Evolutionary conservation across 2,113 vertebrate species (phyloP).

Genomic region (Elanoides forficatus): DNA sequence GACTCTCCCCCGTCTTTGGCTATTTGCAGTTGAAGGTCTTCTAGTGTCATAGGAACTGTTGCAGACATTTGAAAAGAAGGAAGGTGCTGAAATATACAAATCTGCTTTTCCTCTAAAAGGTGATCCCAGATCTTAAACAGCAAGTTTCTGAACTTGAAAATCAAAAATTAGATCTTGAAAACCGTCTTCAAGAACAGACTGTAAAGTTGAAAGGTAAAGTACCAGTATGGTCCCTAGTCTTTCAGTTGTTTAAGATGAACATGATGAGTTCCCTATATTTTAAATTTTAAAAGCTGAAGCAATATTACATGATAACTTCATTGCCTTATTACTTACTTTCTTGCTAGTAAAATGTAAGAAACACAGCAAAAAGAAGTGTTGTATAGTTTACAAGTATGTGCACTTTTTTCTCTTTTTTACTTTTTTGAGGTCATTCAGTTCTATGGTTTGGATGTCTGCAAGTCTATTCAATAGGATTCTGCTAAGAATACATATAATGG

Average conservation of each 20-base stretch:
- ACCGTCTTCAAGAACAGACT: slow-evolving; percentile 74
- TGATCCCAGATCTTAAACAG: slow-evolving; percentile 87
- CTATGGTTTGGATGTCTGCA: background rate
- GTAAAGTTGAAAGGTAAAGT: slow-evolving; percentile 78
- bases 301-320: background rate
- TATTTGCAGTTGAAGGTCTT: background rate
- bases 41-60: background rate
- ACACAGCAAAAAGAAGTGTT: background rate
- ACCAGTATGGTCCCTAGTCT: too few relatives aligned
- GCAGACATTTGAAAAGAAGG: background rate
- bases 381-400: background rate
- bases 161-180: slow-evolving; percentile 87
- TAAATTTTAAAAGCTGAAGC: background rate
- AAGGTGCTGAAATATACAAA: background rate
- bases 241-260: background rate
- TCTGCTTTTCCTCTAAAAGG: slow-evolving; percentile 67
- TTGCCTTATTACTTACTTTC: background rate
- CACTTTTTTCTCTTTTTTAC: background rate
- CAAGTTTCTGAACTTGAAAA: slow-evolving; percentile 88
- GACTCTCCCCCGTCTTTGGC: too few relatives aligned
- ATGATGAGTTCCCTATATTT: background rate
- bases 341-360: background rate
- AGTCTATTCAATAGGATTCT: background rate
- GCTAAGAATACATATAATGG: background rate
- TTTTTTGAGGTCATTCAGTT: background rate